Conservation (phyloP, 2,888 invertebrate species). For the Cistogaster globosa region DNA sequence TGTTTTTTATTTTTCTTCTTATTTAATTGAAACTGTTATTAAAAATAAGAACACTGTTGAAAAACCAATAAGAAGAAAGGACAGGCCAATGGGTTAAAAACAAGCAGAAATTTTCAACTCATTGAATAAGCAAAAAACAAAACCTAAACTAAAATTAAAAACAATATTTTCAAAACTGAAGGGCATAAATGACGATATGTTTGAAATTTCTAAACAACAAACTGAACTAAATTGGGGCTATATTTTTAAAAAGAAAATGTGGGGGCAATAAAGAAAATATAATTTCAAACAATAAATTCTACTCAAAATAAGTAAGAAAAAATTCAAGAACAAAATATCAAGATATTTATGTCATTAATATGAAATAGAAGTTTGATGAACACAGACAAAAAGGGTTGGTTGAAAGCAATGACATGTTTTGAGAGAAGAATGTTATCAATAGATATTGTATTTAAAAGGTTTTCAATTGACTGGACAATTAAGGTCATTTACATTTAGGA, state of each 20-base stretch:
- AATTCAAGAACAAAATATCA: conserved; percentile 39
- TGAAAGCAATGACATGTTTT: conserved; percentile 8
- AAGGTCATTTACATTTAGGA: conserved; percentile 39
- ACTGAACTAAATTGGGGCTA: conserved; percentile 26
- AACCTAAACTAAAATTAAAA: conserved; percentile 26
- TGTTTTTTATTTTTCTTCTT: conserved; percentile 1
- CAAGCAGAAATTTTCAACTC: conserved; percentile 16
- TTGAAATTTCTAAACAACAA: conserved; percentile 43
- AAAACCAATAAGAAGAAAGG: background rate
- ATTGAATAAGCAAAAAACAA: conserved; percentile 24
- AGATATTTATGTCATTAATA: conserved; percentile 49
- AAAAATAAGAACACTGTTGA: conserved; percentile 47
- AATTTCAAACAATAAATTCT: conserved; percentile 27
- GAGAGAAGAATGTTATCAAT: background rate
- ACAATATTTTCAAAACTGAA: conserved; percentile 57
- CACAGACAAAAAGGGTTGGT: background rate
- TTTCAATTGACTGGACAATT: conserved; percentile 31
- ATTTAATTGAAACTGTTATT: conserved; percentile 48
- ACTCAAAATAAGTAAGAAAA: conserved; percentile 1
- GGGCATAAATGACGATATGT: conserved; percentile 53
- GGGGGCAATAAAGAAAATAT: conserved; percentile 22
- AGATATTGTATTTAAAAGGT: conserved; percentile 19
- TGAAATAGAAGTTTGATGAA: background rate
- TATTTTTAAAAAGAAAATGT: conserved; percentile 30
- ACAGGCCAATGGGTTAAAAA: background rate